Evolutionary conservation across 1,140 invertebrate species (phyloP).

Genomic region (Ganaspis sp.): DNA sequence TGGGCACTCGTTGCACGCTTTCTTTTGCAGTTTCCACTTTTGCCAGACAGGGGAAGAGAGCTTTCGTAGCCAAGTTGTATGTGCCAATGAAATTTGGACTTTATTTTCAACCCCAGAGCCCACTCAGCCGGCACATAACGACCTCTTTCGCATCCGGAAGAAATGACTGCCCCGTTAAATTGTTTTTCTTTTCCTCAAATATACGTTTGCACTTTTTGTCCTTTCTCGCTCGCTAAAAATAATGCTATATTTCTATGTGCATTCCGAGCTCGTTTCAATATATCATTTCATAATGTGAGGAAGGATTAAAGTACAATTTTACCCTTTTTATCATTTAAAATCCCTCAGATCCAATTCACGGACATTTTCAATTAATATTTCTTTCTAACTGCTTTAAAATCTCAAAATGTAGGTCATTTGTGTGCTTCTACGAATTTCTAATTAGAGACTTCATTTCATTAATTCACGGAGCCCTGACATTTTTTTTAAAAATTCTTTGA

Average conservation of each 20-base stretch:
- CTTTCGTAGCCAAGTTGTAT: constrained; percentile 8
- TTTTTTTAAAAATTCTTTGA: too few relatives aligned
- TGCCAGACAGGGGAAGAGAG: constrained; percentile 12
- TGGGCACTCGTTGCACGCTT: constrained; percentile 20
- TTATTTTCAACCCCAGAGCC: constrained; percentile 15
- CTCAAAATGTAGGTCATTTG: too few relatives aligned
- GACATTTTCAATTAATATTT: neutral
- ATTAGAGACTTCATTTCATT: too few relatives aligned
- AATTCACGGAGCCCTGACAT: too few relatives aligned
- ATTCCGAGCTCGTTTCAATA: constrained; percentile 31
- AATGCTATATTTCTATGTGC: constrained; percentile 5
- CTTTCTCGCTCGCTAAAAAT: neutral
- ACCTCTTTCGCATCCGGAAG: constrained; percentile 28
- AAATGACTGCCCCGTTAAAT: constrained; percentile 25
- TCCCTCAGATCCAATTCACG: neutral
- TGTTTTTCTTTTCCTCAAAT: constrained; percentile 23
- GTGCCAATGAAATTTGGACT: constrained; percentile 30
- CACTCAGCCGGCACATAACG: constrained; percentile 22
- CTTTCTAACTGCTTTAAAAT: too few relatives aligned
- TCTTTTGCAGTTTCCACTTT: constrained; percentile 21
- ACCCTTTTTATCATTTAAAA: neutral
- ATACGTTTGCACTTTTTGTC: neutral
- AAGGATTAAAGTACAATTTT: constrained; percentile 14
- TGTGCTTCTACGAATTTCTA: too few relatives aligned
- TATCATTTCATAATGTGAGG: neutral